These are phyloP conservation scores for Mormyrus hasselquistii DNA, from an alignment of 2,797 vertebrate species.

Conservation along the genomic window DNA sequence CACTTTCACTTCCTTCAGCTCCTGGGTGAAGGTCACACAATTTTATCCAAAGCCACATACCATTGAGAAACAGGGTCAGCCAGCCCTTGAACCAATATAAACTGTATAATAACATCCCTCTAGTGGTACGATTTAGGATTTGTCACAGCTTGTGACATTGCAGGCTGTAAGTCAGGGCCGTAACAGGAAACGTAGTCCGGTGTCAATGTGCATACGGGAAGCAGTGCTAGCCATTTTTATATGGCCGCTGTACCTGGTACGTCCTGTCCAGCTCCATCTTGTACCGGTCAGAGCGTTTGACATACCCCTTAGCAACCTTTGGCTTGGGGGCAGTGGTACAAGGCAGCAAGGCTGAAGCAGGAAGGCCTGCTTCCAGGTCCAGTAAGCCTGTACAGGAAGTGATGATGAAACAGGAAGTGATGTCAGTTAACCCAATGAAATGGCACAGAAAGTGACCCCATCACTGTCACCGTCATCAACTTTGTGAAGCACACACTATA, in stretches of 20 bases:
- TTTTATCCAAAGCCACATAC: not conserved
- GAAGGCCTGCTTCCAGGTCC: slow-evolving; percentile 69
- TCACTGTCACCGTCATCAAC: not conserved
- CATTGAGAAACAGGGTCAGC: not conserved
- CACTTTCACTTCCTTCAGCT: slow-evolving; percentile 54
- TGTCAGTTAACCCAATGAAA: not conserved
- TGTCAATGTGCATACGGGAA: not conserved
- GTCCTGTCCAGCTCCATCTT: slow-evolving; percentile 59
- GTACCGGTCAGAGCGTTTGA: slow-evolving; percentile 50
- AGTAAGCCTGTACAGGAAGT: slow-evolving; percentile 59
- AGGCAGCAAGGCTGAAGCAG: slow-evolving; percentile 54
- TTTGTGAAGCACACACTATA: not conserved
- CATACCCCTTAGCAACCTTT: slow-evolving; percentile 46
- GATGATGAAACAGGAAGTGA: not conserved
- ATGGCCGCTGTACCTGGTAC: slow-evolving; percentile 65
- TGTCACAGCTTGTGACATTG: not conserved
- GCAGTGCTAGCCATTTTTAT: not conserved
- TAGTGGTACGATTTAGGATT: not conserved
- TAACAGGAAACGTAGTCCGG: not conserved
- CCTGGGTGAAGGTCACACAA: slow-evolving; percentile 50
- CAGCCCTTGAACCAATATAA: not conserved
- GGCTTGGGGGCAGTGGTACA: slow-evolving; percentile 50
- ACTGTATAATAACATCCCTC: not conserved
- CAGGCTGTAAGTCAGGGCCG: not conserved
- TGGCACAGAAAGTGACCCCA: not conserved